phyloP scores from a whole-genome alignment of 1,140 invertebrate genomes.

The Eufriesea mexicana region DNA sequence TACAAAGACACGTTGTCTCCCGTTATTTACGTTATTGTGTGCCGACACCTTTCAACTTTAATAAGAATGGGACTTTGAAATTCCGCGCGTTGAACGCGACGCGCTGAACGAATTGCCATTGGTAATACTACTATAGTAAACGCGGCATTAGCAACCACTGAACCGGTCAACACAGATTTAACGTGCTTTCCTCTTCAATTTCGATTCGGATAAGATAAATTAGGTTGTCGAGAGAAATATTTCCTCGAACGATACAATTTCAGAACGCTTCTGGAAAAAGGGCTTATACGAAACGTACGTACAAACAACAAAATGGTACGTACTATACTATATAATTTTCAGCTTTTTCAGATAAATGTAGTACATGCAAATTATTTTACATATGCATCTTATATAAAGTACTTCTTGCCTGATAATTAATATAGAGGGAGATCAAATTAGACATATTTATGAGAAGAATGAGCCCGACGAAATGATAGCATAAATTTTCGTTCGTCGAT shows the following conservation, averaged over 20 bases:
- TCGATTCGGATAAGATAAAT: not conserved
- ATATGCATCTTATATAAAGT: no score
- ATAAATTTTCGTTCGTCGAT: no score
- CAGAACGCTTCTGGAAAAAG: no score
- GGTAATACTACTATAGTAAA: constrained; percentile 15
- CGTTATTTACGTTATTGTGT: constrained; percentile 52
- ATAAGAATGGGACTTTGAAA: constrained; percentile 44
- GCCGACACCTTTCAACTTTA: constrained; percentile 39
- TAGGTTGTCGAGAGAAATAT: not conserved
- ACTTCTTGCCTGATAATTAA: no score
- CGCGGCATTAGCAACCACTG: not conserved
- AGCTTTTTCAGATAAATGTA: no score
- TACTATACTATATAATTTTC: no score
- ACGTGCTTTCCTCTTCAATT: not conserved
- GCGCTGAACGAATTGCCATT: constrained; percentile 33
- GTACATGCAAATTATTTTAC: no score
- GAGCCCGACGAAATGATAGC: no score
- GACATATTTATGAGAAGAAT: no score
- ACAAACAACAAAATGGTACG: no score
- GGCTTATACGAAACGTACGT: no score
- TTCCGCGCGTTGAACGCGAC: constrained; percentile 38
- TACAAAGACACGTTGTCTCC: constrained; percentile 55
- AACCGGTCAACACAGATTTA: not conserved
- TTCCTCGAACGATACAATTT: not conserved
- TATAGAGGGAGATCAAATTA: no score